phyloP scores from a whole-genome alignment of 2,113 vertebrate genomes.

The Podarcis raffonei region DNA sequence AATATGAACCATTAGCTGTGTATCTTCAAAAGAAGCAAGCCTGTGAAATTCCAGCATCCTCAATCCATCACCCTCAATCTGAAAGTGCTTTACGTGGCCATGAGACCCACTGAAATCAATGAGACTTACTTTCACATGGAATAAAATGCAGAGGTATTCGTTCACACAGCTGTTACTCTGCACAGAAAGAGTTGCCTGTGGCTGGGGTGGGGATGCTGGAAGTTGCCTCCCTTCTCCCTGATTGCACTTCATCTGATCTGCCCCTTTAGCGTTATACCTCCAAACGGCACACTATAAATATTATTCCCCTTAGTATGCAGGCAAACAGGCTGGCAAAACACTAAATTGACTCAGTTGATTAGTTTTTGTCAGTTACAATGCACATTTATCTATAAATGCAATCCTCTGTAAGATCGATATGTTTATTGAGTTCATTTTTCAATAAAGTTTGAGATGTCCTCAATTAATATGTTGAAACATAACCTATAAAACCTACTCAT shows the following conservation, averaged over 20 bases:
- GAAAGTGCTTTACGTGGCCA: background rate
- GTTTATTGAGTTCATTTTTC: constrained; percentile 20
- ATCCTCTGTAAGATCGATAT: background rate
- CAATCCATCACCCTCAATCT: background rate
- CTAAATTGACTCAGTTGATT: constrained; percentile 13
- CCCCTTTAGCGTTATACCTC: constrained; percentile 12
- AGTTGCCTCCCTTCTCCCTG: background rate
- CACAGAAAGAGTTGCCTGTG: background rate
- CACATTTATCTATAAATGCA: constrained; percentile 15
- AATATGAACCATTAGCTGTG: background rate
- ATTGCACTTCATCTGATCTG: constrained; percentile 1
- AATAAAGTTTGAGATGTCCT: constrained; percentile 9
- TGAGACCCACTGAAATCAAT: background rate
- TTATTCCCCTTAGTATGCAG: background rate
- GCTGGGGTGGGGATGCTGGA: background rate
- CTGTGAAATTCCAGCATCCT: background rate
- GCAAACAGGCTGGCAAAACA: background rate
- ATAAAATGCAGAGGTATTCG: background rate
- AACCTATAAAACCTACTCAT: background rate
- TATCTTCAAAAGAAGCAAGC: background rate
- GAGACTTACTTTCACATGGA: background rate
- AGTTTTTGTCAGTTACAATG: constrained; percentile 25
- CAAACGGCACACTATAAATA: background rate
- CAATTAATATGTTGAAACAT: constrained; percentile 7
- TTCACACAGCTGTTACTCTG: background rate